These are phyloP conservation scores for Mesocricetus auratus DNA, from an alignment of 2,113 vertebrate genomes.

Conservation along the genomic window DNA sequence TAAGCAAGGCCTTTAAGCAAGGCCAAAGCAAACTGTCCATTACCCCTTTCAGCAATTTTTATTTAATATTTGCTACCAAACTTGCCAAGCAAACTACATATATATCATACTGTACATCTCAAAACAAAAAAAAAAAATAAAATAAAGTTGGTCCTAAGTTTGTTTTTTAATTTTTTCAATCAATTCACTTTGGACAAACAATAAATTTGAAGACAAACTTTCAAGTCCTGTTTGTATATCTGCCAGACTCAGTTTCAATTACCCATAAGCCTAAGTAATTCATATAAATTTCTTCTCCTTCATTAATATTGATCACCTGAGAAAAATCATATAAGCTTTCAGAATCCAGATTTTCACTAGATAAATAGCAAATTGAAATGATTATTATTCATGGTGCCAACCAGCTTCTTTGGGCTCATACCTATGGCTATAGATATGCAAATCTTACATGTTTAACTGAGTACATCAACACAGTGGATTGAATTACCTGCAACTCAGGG, in stretches of 20 bases:
- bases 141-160: not conserved
- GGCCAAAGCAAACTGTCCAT: not conserved
- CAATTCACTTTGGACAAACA: conserved; percentile 39
- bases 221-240: conserved; percentile 47
- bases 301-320: conserved; percentile 74
- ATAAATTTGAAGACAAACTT: conserved; percentile 33
- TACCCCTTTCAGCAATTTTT: conserved; percentile 37
- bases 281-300: conserved; percentile 57
- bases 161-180: conserved; percentile 25
- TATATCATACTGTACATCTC: not conserved
- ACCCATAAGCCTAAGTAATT: conserved; percentile 53
- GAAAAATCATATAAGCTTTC: conserved; percentile 72
- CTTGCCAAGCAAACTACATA: not conserved
- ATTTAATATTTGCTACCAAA: not conserved
- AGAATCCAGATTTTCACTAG: conserved; percentile 71
- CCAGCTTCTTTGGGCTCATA: conserved; percentile 64
- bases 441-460: conserved; percentile 76
- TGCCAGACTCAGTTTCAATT: conserved; percentile 50
- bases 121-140: conserved; percentile 15
- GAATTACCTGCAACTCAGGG: conserved; percentile 78
- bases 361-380: conserved; percentile 74
- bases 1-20: conserved; percentile 14
- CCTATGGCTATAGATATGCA: conserved; percentile 66
- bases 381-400: conserved; percentile 71
- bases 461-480: conserved; percentile 68